phyloP scores from a whole-genome alignment of 2,888 invertebrate species.

The Druceiella hillmani region DNA sequence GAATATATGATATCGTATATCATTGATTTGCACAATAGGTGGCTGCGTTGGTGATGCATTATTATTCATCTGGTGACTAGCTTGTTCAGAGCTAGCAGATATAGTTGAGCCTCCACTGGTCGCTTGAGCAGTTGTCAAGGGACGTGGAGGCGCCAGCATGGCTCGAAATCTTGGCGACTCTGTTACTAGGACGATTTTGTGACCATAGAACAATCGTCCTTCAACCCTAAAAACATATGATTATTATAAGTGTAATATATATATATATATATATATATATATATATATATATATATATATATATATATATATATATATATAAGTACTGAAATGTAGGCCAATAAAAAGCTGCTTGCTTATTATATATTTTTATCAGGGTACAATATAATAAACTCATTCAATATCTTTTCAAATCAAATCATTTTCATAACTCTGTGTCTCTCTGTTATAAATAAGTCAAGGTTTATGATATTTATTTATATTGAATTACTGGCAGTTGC shows the following conservation, averaged over 20 bases:
- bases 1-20: conserved; percentile 88
- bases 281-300: too few species aligned
- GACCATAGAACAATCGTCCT: conserved; percentile 86
- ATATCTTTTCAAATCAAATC: too few species aligned
- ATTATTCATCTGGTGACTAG: conserved; percentile 7
- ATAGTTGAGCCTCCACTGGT: conserved; percentile 27
- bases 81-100: conserved; percentile 26
- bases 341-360: too few species aligned
- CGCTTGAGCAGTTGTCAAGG: conserved; percentile 14
- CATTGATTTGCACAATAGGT: conserved; percentile 87
- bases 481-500: too few species aligned
- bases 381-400: too few species aligned
- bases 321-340: too few species aligned
- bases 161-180: conserved; percentile 81
- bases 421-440: too few species aligned
- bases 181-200: conserved; percentile 89
- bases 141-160: conserved; percentile 60
- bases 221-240: conserved; percentile 59
- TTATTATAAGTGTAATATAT: conserved; percentile 9
- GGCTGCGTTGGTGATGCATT: conserved; percentile 33
- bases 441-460: too few species aligned
- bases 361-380: too few species aligned
- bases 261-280: too few species aligned
- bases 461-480: too few species aligned
- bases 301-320: too few species aligned